Conservation (phyloP, 2,888 invertebrate genomes). For the Papilio elwesi region DNA sequence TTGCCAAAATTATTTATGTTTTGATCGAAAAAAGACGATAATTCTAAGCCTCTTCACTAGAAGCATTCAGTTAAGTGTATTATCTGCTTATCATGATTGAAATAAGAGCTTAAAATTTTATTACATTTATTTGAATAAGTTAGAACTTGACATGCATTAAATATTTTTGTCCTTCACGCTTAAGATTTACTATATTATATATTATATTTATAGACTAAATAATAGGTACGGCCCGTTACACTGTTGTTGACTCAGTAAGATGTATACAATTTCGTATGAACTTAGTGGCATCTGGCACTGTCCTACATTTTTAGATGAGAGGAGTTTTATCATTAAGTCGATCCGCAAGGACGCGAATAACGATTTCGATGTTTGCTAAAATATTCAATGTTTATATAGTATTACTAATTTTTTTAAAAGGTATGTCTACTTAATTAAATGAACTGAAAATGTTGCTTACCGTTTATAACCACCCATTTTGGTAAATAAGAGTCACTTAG, state of each 20-base stretch:
- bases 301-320: conserved; percentile 65
- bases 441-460: conserved; percentile 22
- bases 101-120: neutral
- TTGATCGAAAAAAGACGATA: neutral
- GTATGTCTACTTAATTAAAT: neutral
- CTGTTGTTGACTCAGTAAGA: conserved; percentile 27
- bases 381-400: neutral
- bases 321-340: conserved; percentile 59
- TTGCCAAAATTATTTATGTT: too few relatives aligned
- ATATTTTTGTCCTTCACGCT: neutral
- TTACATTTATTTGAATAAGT: neutral
- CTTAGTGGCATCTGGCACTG: conserved; percentile 63
- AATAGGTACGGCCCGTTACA: conserved; percentile 13
- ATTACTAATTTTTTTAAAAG: too few relatives aligned
- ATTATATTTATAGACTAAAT: conserved; percentile 9
- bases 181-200: neutral
- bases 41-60: too few relatives aligned
- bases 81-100: neutral
- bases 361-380: neutral
- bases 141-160: neutral
- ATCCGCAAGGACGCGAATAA: conserved; percentile 44
- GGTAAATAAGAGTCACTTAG: conserved; percentile 27
- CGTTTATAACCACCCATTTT: conserved; percentile 29
- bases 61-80: neutral
- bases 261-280: conserved; percentile 38